These are phyloP conservation scores for Copidosoma floridanum DNA, from an alignment of 1,140 invertebrate genomes.

Conservation along the genomic window DNA sequence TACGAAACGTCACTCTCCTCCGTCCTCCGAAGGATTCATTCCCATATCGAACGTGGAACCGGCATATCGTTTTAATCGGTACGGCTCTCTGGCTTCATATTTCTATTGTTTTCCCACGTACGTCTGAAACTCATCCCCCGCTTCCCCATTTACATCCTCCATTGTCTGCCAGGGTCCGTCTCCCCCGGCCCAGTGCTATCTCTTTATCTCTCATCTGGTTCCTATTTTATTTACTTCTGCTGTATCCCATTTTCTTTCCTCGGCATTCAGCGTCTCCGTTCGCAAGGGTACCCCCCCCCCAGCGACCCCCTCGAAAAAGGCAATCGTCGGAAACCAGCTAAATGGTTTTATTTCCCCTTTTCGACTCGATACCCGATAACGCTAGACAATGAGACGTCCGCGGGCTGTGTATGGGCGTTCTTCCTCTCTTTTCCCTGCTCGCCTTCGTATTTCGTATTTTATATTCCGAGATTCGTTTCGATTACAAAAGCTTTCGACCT, in stretches of 20 bases:
- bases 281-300: too few relatives aligned
- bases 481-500: too few relatives aligned
- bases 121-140: too few relatives aligned
- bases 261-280: slow-evolving; percentile 19
- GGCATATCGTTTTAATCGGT: too few relatives aligned
- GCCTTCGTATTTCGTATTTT: slow-evolving; percentile 3
- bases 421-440: too few relatives aligned
- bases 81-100: neutral
- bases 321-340: slow-evolving; percentile 37
- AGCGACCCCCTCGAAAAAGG: too few relatives aligned
- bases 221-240: slow-evolving; percentile 32
- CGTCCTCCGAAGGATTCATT: too few relatives aligned
- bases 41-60: too few relatives aligned
- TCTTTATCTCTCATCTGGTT: slow-evolving; percentile 15
- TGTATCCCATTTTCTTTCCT: slow-evolving; percentile 29
- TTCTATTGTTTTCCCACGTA: neutral
- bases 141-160: slow-evolving; percentile 2
- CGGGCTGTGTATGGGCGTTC: too few relatives aligned
- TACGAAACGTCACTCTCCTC: too few relatives aligned
- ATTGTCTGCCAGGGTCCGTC: slow-evolving; percentile 22
- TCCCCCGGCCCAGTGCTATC: neutral
- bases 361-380: slow-evolving; percentile 42
- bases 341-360: slow-evolving; percentile 45
- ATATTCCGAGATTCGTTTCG: slow-evolving; percentile 4
- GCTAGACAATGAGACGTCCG: slow-evolving; percentile 42